Percentiles rank a stretch among this genome's conserved stretches.
Conservation (phyloP, 1,140 invertebrate genomes). For the Drosophila serrata region DNA sequence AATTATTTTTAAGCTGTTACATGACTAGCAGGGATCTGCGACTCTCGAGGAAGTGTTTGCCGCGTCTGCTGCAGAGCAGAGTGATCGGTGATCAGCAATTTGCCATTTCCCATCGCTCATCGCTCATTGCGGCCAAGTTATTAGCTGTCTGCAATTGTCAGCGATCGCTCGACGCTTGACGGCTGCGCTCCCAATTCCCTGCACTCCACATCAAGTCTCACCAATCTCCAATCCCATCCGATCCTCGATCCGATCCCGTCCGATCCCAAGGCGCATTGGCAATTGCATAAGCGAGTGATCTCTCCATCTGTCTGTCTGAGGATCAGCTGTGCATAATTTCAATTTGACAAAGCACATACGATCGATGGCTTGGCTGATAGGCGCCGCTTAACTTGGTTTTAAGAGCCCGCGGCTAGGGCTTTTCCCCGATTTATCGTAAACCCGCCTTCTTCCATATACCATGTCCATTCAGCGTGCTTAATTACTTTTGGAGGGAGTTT, state of each 20-base stretch:
- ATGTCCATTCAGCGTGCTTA: slow-evolving; percentile 57
- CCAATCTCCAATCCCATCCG: slow-evolving; percentile 15
- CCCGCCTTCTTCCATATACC: slow-evolving; percentile 12
- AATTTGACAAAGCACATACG: slow-evolving; percentile 81
- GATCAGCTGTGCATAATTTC: slow-evolving; percentile 80
- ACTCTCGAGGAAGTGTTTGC: slow-evolving; percentile 73
- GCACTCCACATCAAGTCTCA: slow-evolving; percentile 11
- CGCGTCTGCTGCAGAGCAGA: slow-evolving; percentile 19
- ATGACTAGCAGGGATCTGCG: slow-evolving; percentile 51
- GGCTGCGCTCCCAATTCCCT: slow-evolving; percentile 38
- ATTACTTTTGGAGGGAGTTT: slow-evolving; percentile 56
- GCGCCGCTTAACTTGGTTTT: slow-evolving; percentile 59
- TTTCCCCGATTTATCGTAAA: slow-evolving; percentile 28
- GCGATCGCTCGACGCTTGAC: slow-evolving; percentile 40
- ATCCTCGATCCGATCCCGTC: slow-evolving; percentile 25
- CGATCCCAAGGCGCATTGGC: slow-evolving; percentile 32
- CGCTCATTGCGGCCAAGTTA: slow-evolving; percentile 71
- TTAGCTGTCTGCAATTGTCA: slow-evolving; percentile 82
- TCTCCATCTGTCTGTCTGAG: slow-evolving; percentile 62
- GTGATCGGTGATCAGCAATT: slow-evolving; percentile 40
- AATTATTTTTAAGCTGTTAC: slow-evolving; percentile 79
- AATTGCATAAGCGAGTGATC: slow-evolving; percentile 69
- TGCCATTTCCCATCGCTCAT: slow-evolving; percentile 46
- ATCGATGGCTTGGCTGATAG: slow-evolving; percentile 73
- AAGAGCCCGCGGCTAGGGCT: slow-evolving; percentile 54